Base-by-base conservation (phyloP, 2,888 invertebrate genomes). In the Oasisia sp. region DNA sequence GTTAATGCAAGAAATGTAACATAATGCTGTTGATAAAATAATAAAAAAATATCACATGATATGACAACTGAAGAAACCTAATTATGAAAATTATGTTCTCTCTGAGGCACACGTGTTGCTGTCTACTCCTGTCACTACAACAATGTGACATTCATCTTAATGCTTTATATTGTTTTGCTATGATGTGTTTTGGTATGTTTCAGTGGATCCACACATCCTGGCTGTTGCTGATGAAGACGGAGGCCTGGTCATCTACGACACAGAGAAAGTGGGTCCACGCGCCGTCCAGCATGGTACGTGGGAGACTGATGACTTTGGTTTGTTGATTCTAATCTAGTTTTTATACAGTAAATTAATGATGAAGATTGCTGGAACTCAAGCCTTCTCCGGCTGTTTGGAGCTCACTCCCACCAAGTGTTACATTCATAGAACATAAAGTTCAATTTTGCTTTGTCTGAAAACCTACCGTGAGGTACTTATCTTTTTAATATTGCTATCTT, bases 181-280 rank as follows among this genome's bases (percentile, higher is more conserved):
- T n/a, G 74, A 27, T n/a, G n/a, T n/a, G n/a, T 74, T 74, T 74
- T 74, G 74, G 3, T 74, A 74, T 74, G 27, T 74, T 74, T 44
- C 56, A 93, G 93, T 58, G n/a, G 32, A 92, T 56, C 91, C 89
- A n/a, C n/a, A 93, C 32, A 32, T 93, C 7, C 32, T 94, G 50
- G 94, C 94, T 8, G 89, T 93, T 2, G 93, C 93, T 38, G 93
- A 94, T 92, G 94, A 94, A 56, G 93, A 94, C 38, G 94, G 94
- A n/a, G 93, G 93, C 14, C 38, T 94, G 14, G 32, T 92, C 11
- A 92, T 94, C 12, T n/a, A 93, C 14, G 92, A 94, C 89, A 93
- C 93, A 8, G 89, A 89, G 11, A 90, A 58, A 32, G 19, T 27
- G 45, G 92, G 92, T 27, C 38, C 92, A 32, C 32, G 91, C 14